Conservation (phyloP, 1,140 invertebrate species). For the Drosophila littoralis region DNA sequence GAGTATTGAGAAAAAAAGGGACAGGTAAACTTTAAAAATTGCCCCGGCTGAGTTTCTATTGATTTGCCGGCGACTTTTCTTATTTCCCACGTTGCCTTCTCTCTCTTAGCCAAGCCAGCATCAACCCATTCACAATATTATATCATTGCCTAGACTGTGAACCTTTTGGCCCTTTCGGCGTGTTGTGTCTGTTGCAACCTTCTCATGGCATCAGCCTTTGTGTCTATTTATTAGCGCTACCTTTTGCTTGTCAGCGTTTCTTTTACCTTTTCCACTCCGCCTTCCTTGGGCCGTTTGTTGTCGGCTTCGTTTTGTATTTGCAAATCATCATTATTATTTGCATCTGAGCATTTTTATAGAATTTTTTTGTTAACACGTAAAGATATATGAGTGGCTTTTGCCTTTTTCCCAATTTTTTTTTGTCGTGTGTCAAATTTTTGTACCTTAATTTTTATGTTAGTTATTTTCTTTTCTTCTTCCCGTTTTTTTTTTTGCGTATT, state of each 20-base stretch:
- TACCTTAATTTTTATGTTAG: conserved; percentile 68
- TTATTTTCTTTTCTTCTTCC: conserved; percentile 41
- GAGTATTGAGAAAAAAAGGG: conserved; percentile 10
- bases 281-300: conserved; percentile 34
- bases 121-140: conserved; percentile 30
- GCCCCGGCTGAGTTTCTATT: conserved; percentile 60
- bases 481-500: background rate
- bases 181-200: conserved; percentile 49
- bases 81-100: background rate
- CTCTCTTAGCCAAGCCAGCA: background rate
- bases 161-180: conserved; percentile 35
- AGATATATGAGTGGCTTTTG: conserved; percentile 53
- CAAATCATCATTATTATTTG: conserved; percentile 83
- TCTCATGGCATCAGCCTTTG: conserved; percentile 46
- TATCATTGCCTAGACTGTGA: conserved; percentile 22
- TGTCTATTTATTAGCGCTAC: conserved; percentile 76
- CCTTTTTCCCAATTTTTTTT: conserved; percentile 20
- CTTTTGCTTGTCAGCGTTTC: conserved; percentile 51
- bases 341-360: conserved; percentile 63
- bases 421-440: conserved; percentile 67
- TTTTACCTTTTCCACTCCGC: conserved; percentile 19
- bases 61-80: conserved; percentile 58
- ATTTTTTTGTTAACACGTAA: conserved; percentile 17
- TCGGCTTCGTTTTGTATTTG: conserved; percentile 69
- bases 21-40: conserved; percentile 50